Evolutionary conservation across 37 sponge, comb jelly and placozoan genomes (phyloP), one percentile per base, ranked within the genome.

Genomic region (Axinella damicornis): DNA sequence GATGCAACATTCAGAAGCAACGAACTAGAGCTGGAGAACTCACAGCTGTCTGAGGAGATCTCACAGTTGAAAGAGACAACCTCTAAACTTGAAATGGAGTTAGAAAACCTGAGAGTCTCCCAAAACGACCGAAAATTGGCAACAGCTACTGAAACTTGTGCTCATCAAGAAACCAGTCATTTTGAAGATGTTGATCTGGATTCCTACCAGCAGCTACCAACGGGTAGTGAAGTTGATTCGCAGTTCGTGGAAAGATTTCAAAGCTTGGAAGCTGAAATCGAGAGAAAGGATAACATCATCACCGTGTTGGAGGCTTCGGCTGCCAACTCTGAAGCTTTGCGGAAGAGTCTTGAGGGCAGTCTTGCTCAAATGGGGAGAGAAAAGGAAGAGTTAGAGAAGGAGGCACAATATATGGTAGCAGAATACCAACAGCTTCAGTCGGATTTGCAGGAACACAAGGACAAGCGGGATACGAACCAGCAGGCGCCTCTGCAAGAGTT

Each of bases 21-120:
- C 18, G 38, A 21, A 11, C 46, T 78, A 6, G 33, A 78, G 46
- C n/a, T 64, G 69, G 66, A 61, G 70, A 78, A 78, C 25, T 32
- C 24, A 71, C 24, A 40, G 28, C 73, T 71, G 6, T 22, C 6
- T 6, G 28, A 76, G 25, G 24, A 53, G 41, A 25, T 55, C 27
- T 30, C 20, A 27, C 37, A 33, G 28, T 27, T 12, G 46, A 46
- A 9, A 46, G 46, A 46, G 9, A 9, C 46, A 46, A 9, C 46
- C 4, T 46, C 46, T 46, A 46, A 9, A 9, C 46, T 46, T 46
- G 46, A 46, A 46, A 46, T 9, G 9, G 6, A 46, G 46, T 9
- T 46, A 46, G 46, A 46, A 9, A 46, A 9, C 46, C 46, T 46
- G 46, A 4, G 9, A 46, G 46, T 46, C 46, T 46, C 62, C 5